Base-by-base conservation (phyloP, 1,140 invertebrate genomes). In the Trachelipus rathkii region DNA sequence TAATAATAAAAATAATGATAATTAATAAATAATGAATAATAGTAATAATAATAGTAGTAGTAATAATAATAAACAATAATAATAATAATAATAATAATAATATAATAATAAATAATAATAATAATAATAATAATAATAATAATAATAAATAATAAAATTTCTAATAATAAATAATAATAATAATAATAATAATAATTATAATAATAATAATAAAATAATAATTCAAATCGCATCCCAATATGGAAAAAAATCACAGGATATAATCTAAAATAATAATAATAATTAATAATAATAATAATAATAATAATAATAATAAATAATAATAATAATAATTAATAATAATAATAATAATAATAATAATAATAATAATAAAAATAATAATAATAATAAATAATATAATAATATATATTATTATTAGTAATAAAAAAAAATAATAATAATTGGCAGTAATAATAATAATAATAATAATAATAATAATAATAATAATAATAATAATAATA, bases 401-500 rank as follows among this genome's bases (percentile, higher is more conserved):
- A 50, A 10, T 50, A 50, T 9, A 50, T 50, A 50, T 50, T 9
- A 50, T 50, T 50, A 10, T 50, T 50, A 50, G 9, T 50, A 10
- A 10, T 50, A 9, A 10, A 10, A 50, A 50, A 50, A 50, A 15
- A 50, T 9, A 9, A 50, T 9, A 50, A n/a, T n/a, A n/a, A n/a
- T n/a, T n/a, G n/a, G n/a, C n/a, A 33, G 6, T 33, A 33, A 33
- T 33, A 33, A 33, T 33, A 33, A 33, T 33, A 33, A 60, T 60
- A 60, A 19, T 60, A 60, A 15, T 60, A 19, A 60, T 60, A 60
- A 60, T 60, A 60, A 60, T 60, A 33, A 15, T 60, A 15, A 19
- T 60, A 60, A 60, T 60, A 60, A 60, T 60, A 60, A 60, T 60
- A 60, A 60, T 60, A 60, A 60, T 60, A 60, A 60, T 8, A 8